These are phyloP conservation scores for Nebria ingens DNA, from an alignment of 1,140 invertebrate species.

Conservation along the genomic window DNA sequence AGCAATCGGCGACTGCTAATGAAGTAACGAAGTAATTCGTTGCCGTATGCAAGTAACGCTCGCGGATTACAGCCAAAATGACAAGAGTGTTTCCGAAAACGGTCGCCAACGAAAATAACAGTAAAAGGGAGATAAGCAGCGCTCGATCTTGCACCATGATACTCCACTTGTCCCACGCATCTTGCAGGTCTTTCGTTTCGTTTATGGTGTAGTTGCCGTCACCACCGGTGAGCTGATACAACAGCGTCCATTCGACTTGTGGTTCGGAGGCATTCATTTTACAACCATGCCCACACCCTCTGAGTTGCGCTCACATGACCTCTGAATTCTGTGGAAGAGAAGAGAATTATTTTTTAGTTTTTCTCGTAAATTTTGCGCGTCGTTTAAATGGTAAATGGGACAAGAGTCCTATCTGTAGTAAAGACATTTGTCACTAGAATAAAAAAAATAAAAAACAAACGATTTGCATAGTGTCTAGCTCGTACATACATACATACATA, in stretches of 20 bases:
- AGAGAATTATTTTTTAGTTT: too few relatives aligned
- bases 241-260: background rate
- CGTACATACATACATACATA: too few relatives aligned
- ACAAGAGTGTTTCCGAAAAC: constrained; percentile 95
- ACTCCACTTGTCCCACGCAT: constrained; percentile 43
- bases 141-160: constrained; percentile 60
- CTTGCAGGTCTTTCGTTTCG: constrained; percentile 14
- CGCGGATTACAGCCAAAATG: constrained; percentile 84
- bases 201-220: background rate
- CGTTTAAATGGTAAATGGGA: too few relatives aligned
- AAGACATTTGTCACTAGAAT: too few relatives aligned
- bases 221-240: background rate
- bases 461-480: too few relatives aligned
- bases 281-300: background rate
- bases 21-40: constrained; percentile 99
- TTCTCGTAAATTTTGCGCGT: too few relatives aligned
- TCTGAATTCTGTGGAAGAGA: too few relatives aligned
- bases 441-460: too few relatives aligned
- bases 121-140: constrained; percentile 67
- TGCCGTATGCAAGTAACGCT: constrained; percentile 82
- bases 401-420: too few relatives aligned
- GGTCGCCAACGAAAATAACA: constrained; percentile 86
- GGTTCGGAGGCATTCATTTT: constrained; percentile 1
- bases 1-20: constrained; percentile 90
- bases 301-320: background rate